phyloP scores from a whole-genome alignment of 2,888 invertebrate species.

The Melipona beecheii region DNA sequence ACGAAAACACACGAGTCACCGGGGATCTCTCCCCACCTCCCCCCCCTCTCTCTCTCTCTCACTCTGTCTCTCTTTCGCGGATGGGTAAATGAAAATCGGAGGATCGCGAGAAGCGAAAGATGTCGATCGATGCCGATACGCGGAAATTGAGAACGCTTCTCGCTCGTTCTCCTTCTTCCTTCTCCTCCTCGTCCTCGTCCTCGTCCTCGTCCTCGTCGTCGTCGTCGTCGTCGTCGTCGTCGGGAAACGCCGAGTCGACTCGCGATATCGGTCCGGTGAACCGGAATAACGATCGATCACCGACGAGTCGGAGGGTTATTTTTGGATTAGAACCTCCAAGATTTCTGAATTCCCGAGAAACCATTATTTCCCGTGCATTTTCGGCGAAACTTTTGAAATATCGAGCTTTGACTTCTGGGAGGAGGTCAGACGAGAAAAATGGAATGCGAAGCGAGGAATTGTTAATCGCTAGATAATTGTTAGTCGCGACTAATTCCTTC shows the following conservation, averaged over 20 bases:
- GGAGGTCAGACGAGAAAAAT: background rate
- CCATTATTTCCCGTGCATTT: too few species aligned
- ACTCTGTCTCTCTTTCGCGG: background rate
- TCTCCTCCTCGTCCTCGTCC: background rate
- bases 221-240: background rate
- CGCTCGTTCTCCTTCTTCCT: constrained; percentile 8
- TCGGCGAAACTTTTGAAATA: too few species aligned
- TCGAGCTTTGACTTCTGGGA: too few species aligned
- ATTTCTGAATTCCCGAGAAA: too few species aligned
- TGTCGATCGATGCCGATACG: constrained; percentile 54
- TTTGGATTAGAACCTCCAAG: background rate
- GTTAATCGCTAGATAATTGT: constrained; percentile 30
- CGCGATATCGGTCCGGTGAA: constrained; percentile 14
- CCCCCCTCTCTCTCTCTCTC: fast-evolving
- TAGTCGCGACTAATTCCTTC: constrained; percentile 44
- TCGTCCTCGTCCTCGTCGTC: too few species aligned
- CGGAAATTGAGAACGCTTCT: constrained; percentile 42
- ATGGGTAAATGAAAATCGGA: constrained; percentile 55
- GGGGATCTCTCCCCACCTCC: background rate
- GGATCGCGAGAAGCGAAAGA: constrained; percentile 45
- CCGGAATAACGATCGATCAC: constrained; percentile 33
- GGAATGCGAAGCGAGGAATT: background rate
- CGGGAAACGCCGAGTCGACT: background rate
- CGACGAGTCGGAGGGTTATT: constrained; percentile 7
- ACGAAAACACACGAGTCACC: constrained; percentile 61